phyloP scores from a whole-genome alignment of 2,888 invertebrate species.

The Sipunculus nudus region DNA sequence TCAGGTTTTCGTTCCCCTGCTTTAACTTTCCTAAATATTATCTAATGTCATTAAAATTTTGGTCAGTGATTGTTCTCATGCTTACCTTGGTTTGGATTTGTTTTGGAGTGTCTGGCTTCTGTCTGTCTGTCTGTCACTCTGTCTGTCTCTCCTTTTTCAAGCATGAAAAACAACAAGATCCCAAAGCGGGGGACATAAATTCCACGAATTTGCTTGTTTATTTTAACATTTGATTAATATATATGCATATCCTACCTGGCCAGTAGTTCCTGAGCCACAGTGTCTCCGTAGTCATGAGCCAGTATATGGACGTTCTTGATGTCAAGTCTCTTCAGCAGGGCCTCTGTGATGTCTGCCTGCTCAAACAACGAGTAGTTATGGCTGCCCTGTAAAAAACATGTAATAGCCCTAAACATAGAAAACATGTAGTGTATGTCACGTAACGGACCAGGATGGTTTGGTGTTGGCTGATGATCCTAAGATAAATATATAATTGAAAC shows the following conservation, averaged over 20 bases:
- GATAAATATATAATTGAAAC: neutral
- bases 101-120: neutral
- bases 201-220: neutral
- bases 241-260: slow-evolving; percentile 49
- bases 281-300: slow-evolving; percentile 66
- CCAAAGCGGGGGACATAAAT: neutral
- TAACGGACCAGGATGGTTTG: neutral
- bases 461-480: neutral
- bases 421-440: neutral
- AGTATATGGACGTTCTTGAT: slow-evolving; percentile 54
- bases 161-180: too few relatives aligned
- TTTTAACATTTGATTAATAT: too few relatives aligned
- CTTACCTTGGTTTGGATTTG: neutral
- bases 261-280: slow-evolving; percentile 64
- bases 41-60: too few relatives aligned
- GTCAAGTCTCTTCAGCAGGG: slow-evolving; percentile 44
- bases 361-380: slow-evolving; percentile 60
- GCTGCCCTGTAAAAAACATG: slow-evolving; percentile 35
- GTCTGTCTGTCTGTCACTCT: neutral
- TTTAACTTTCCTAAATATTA: too few relatives aligned
- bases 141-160: neutral
- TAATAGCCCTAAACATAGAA: neutral
- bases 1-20: too few relatives aligned
- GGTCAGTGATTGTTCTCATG: too few relatives aligned
- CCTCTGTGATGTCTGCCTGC: slow-evolving; percentile 61